A percentile compares a stretch with the other conserved stretches of the same genome.
phyloP scores from a whole-genome alignment of 2,888 invertebrate genomes.

The Lissocephala sabroskyi region DNA sequence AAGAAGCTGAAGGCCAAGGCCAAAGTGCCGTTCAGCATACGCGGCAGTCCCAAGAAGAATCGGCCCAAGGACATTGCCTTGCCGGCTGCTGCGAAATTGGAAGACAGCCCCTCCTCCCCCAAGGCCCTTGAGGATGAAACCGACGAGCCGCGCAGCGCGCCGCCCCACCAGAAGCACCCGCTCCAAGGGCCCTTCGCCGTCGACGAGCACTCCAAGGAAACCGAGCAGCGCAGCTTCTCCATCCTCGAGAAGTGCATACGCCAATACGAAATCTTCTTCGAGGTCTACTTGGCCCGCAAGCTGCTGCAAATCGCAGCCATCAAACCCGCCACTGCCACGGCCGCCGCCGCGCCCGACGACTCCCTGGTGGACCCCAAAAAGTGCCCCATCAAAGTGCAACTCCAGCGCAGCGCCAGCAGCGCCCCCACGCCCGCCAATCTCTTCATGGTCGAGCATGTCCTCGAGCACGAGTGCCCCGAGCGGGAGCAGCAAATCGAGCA shows the following conservation, averaged over 20 bases:
- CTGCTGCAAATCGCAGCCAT: conserved; percentile 40
- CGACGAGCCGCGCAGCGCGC: conserved; percentile 59
- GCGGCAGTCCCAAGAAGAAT: conserved; percentile 66
- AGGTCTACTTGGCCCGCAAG: conserved; percentile 63
- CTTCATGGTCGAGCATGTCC: conserved; percentile 72
- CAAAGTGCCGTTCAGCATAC: conserved; percentile 65
- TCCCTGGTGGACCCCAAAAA: conserved; percentile 23
- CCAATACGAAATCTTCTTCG: conserved; percentile 75
- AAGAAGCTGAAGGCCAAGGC: conserved; percentile 71
- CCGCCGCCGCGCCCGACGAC: conserved; percentile 8
- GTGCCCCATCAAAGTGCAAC: conserved; percentile 53
- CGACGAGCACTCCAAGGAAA: conserved; percentile 52
- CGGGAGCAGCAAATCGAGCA: conserved; percentile 70
- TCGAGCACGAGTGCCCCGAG: conserved; percentile 69
- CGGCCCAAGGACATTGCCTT: conserved; percentile 64
- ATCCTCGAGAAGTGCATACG: conserved; percentile 76
- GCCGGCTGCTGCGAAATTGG: conserved; percentile 24
- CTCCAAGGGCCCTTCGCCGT: background rate
- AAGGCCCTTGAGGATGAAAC: conserved; percentile 25
- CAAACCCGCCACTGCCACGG: background rate
- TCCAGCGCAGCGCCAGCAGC: conserved; percentile 40
- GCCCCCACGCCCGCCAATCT: conserved; percentile 30
- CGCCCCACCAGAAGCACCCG: conserved; percentile 23
- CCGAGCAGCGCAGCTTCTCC: conserved; percentile 67
- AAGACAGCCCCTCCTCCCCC: conserved; percentile 21